Evolutionary conservation across 2,797 vertebrate species (phyloP), one percentile per base, ranked within the genome.

Genomic region (Sylvilagus floridanus): DNA sequence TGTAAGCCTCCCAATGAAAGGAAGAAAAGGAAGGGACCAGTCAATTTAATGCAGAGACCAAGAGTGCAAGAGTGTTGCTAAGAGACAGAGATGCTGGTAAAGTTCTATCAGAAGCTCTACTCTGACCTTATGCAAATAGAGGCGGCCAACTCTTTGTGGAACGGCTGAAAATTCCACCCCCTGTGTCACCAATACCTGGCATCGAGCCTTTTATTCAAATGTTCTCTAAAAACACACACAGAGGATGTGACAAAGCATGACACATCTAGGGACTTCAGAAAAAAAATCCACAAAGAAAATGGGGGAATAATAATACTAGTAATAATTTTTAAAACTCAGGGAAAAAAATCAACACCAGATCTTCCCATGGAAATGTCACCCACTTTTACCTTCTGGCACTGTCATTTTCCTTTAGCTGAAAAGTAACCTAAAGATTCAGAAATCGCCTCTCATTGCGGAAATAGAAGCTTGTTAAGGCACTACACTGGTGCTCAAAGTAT

Each of bases 101-200:
- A 99, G 99, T 99, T 99, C 99, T 99, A 99, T 99, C 99, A 98
- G 99, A 98, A 99, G 99, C 99, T 98, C 98, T 98, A 98, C 98
- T 98, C 99, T 99, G 99, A 99, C 99, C 99, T 99, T 99, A 99
- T 99, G 99, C 99, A 99, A 99, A 99, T 99, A 97, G 98, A 98
- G 98, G 99, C 98, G 98, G 98, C 98, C 98, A 99, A 99, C 98
- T 99, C 99, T 99, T 99, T 99, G 99, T 99, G 98, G 98, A 98
- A 98, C 98, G 98, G 98, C 98, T 98, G 98, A 98, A 98, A 98
- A 98, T 99, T 98, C 98, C 98, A 98, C 98, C 98, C 98, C 98
- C 98, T 98, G 98, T 99, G 98, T 99, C 99, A 99, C 98, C 98
- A 99, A 99, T 99, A 99, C 99, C 99, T 99, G 99, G 98, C 98